Base-by-base conservation (phyloP, 2,797 vertebrate genomes). In the Atherinosoma microstoma region DNA sequence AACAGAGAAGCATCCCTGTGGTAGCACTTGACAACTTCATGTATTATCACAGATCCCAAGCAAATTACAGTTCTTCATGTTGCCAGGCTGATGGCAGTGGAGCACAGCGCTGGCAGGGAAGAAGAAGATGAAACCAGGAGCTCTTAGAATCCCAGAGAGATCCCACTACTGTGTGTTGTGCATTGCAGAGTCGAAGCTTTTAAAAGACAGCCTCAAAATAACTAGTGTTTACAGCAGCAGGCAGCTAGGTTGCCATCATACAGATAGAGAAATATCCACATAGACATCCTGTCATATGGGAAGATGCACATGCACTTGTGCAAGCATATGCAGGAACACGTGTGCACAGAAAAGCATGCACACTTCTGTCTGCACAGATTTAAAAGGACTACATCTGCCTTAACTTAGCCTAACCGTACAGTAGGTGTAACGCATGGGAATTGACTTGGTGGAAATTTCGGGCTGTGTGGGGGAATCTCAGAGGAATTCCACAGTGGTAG, bases 191-290 rank as follows among this genome's bases (percentile, higher is more conserved):
- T 61, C 84, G 67, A 84, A 67, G 77, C 80, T 74, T 88, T 84
- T 82, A 73, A 86, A 90, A 86, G 78, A 67, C 69, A 51, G 66
- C 78, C 86, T 90, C 83, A 88, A 92, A 89, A 91, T 84, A 92
- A 87, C 80, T 24, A 75, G 70, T 85, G 87, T 87, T 91, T 89
- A 85, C 84, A 87, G 72, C 73, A 65, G 85, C 78, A 60, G 76
- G 78, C 80, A 80, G 79, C 64, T 70, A 78, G 73, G 24, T 71
- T 51, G 57, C 81, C 57, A 29, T 83, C 77, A 73, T 73, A 86
- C 87, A 85, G 88, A 93, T 72, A 84, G 87, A 90, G 80, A 82
- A 88, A 90, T 76, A 89, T 82, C 74, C 60, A 64, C 82, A 79
- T 70, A 88, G 87, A 89, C 86, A 82, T 80, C 63, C 73, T 18